Percentiles rank a stretch among this genome's conserved stretches.
These are phyloP conservation scores for Pteria penguin DNA, from an alignment of 2,888 invertebrate genomes.

Conservation along the genomic window DNA sequence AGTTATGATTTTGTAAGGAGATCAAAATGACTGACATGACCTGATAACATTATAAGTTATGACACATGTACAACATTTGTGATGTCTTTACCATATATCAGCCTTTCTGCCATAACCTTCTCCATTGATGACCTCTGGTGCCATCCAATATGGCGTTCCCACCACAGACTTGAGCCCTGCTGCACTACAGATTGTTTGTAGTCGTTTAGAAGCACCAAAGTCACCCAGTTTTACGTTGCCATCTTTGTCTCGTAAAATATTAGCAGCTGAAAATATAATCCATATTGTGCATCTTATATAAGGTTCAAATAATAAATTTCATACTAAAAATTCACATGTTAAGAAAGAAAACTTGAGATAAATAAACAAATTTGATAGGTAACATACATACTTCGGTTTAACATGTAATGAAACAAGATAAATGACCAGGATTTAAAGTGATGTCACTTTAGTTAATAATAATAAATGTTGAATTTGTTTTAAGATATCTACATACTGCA, in stretches of 20 bases:
- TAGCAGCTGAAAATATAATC: slow-evolving; percentile 80
- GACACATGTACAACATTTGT: neutral
- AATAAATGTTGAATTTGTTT: too few species aligned
- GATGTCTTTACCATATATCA: slow-evolving; percentile 78
- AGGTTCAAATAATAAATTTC: too few species aligned
- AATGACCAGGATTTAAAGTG: too few species aligned
- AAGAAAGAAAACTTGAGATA: too few species aligned
- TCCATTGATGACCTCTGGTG: slow-evolving; percentile 80
- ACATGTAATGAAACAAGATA: too few species aligned
- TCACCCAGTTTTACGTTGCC: slow-evolving; percentile 82
- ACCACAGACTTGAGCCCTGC: slow-evolving; percentile 73
- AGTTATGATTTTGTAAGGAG: neutral
- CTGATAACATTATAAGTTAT: too few species aligned
- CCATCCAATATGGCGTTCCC: slow-evolving; percentile 81
- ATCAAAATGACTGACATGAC: neutral
- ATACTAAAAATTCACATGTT: too few species aligned
- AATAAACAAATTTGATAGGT: too few species aligned
- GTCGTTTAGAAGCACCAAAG: slow-evolving; percentile 81
- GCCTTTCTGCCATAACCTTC: slow-evolving; percentile 80
- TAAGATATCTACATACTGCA: too few species aligned
- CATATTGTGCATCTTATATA: too few species aligned
- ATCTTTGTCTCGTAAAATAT: slow-evolving; percentile 80
- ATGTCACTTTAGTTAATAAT: too few species aligned
- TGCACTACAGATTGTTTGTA: slow-evolving; percentile 78
- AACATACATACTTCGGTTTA: too few species aligned